phyloP scores from a whole-genome alignment of 2,888 invertebrate species.

The Andrena praecox region DNA sequence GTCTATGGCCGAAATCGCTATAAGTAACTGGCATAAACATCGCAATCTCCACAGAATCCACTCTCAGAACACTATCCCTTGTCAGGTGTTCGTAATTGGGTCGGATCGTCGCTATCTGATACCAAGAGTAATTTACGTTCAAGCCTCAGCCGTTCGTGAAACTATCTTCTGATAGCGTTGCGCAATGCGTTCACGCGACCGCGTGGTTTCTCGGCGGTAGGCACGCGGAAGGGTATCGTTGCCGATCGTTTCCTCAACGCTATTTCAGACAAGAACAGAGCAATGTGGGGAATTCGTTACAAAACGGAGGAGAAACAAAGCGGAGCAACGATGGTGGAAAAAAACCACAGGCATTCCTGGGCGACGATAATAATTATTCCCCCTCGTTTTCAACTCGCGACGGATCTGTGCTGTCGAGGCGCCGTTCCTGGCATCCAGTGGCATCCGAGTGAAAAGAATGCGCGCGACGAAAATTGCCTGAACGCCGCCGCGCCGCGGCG shows the following conservation, averaged over 20 bases:
- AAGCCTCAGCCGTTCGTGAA: not conserved
- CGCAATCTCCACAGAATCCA: not conserved
- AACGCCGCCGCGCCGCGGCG: not conserved
- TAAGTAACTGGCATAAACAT: no score
- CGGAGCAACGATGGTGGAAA: not conserved
- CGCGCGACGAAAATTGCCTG: constrained; percentile 33
- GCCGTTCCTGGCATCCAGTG: not conserved
- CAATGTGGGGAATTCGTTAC: not conserved
- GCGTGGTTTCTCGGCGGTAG: not conserved
- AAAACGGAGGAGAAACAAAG: not conserved
- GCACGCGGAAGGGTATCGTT: not conserved
- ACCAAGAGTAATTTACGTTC: constrained; percentile 4
- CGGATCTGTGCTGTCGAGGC: constrained; percentile 10
- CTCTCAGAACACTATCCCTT: not conserved
- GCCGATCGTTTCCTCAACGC: not conserved
- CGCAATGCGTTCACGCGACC: not conserved
- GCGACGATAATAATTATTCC: constrained; percentile 43
- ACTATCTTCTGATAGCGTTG: constrained; percentile 26
- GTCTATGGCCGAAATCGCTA: no score
- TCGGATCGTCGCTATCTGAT: constrained; percentile 3
- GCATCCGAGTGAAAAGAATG: constrained; percentile 35
- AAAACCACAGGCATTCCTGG: constrained; percentile 8
- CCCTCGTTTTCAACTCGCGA: not conserved
- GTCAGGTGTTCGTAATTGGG: not conserved
- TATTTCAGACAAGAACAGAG: not conserved